Conservation (phyloP, 2,113 vertebrate genomes). For the Labeo rohita region DNA sequence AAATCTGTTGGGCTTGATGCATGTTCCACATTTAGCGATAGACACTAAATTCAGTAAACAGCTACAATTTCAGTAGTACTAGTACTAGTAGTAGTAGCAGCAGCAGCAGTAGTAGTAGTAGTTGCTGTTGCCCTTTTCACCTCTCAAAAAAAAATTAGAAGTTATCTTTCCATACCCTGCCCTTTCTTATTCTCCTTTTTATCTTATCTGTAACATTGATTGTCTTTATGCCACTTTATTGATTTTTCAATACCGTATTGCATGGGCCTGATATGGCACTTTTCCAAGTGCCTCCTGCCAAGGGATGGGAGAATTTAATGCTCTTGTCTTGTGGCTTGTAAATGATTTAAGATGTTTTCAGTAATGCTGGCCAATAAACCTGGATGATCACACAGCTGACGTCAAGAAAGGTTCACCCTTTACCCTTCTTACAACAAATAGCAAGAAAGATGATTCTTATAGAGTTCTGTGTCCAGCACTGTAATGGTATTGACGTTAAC, state of each 20-base stretch:
- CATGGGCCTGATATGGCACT: not conserved
- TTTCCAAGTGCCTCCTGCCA: constrained; percentile 7
- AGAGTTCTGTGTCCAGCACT: not conserved
- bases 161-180: not conserved
- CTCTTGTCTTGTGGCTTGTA: constrained; percentile 1
- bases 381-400: constrained; percentile 18
- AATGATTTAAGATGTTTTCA: constrained; percentile 36
- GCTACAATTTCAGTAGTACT: not conserved
- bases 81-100: too few relatives aligned
- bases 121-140: not conserved
- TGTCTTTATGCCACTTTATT: constrained; percentile 1
- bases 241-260: constrained; percentile 22
- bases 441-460: not conserved
- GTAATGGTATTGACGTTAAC: not conserved
- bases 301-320: constrained; percentile 16
- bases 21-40: not conserved
- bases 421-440: constrained; percentile 14
- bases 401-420: constrained; percentile 1
- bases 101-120: too few relatives aligned
- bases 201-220: not conserved
- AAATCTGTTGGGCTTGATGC: not conserved
- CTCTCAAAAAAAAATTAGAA: not conserved
- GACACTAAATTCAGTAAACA: not conserved
- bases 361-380: constrained; percentile 38
- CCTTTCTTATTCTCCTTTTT: not conserved